Evolutionary conservation across 2,113 vertebrate genomes (phyloP), one percentile per base, ranked within the genome.

Genomic region (Tor tambroides): DNA sequence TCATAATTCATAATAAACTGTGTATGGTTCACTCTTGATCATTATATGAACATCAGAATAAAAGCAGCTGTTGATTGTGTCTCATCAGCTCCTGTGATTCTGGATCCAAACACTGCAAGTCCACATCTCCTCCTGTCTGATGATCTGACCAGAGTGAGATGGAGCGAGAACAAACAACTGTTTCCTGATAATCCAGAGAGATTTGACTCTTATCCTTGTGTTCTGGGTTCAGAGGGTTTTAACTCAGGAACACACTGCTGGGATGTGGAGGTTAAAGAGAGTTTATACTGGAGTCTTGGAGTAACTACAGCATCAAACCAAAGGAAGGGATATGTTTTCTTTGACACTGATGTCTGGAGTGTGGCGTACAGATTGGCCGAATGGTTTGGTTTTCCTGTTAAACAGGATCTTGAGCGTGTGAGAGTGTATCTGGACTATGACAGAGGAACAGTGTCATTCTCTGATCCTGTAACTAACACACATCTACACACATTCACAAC

Each of bases 311-410:
- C 6, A 59, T 59, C 54, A 59, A 59, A 59, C 19, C 54, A 23
- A 8, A 59, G 54, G 7, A 59, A 59, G 54, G 19, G 7, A 23
- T 2, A 0, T 59, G 54, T 0, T 59, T 59, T 59, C 54, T 59
- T 23, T 23, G 3, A 59, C 19, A 59, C 6, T 59, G 19, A 59
- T 59, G 19, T 59, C 54, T 59, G 54, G 54, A 59, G 54, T 59
- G 54, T 59, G 21, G 0, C 0, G 19, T 1, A 59, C 2, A 2
- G 54, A 59, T 8, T 6, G 5, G 0, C 2, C 23, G 54, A 59
- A 0, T 0, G 0, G 6, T 23, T 9, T 59, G 21, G 54, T 23
- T 59, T 59, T 23, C 19, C 0, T 59, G 54, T 59, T 9, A 8
- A 59, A 59, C 54, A 59, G 54, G 2, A 59, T 0, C 2, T 59